Evolutionary conservation across 1,140 invertebrate species (phyloP).

Genomic region (Ylistrum balloti): DNA sequence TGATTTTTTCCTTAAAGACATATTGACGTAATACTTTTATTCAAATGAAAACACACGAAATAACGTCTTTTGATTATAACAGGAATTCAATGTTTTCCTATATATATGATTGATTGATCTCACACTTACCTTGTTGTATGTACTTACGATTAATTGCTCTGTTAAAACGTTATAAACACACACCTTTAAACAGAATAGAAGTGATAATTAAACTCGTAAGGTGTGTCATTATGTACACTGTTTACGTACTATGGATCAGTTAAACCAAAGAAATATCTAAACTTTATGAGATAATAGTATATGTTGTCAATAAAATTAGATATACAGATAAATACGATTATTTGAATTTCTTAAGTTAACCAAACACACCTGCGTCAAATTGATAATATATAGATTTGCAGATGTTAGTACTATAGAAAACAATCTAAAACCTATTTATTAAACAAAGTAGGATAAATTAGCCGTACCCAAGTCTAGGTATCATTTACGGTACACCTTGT

Average conservation of each 20-base stretch:
- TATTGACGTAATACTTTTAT: not conserved
- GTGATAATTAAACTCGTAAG: not conserved
- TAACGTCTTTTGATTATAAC: not conserved
- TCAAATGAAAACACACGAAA: not conserved
- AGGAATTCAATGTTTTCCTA: not conserved
- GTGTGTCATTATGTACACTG: not conserved
- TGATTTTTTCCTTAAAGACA: not conserved
- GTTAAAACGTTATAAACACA: not conserved
- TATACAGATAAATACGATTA: not conserved
- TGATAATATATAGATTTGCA: constrained; percentile 12
- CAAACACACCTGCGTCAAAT: constrained; percentile 19
- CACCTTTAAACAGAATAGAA: not conserved
- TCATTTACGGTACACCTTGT: not conserved
- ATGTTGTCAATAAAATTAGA: constrained; percentile 29
- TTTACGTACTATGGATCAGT: not conserved
- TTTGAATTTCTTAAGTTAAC: not conserved
- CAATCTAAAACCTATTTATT: not conserved
- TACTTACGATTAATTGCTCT: not conserved
- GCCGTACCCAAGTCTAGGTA: not conserved
- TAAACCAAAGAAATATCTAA: not conserved
- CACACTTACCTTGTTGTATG: not conserved
- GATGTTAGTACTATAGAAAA: not conserved
- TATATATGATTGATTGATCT: not conserved
- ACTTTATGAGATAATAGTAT: not conserved
- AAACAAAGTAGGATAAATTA: not conserved